Conservation (phyloP, 2,888 invertebrate genomes). For the Tridacna gigas region DNA sequence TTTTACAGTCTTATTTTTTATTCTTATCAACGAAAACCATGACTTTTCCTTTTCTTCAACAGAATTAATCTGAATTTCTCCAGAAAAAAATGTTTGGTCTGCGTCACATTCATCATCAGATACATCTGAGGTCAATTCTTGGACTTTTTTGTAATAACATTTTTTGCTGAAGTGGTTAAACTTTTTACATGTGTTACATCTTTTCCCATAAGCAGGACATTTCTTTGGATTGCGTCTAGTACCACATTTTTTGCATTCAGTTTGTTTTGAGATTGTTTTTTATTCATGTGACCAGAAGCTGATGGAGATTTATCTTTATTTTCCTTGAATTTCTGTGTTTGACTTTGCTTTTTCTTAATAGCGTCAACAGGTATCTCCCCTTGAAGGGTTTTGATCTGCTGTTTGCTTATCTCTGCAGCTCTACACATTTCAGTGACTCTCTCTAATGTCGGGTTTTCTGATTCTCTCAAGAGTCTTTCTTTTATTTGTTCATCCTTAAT, state of each 20-base stretch:
- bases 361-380: neutral
- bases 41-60: neutral
- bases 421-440: conserved; percentile 43
- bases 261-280: neutral
- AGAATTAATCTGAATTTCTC: conserved; percentile 11
- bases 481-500: neutral
- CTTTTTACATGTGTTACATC: conserved; percentile 25
- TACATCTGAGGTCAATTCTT: neutral
- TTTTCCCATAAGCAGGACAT: conserved; percentile 56
- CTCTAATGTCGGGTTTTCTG: conserved; percentile 28
- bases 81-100: neutral
- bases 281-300: neutral
- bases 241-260: conserved; percentile 37
- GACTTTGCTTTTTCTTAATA: neutral
- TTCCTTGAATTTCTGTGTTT: neutral
- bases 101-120: neutral
- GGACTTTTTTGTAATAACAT: neutral
- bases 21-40: conserved; percentile 32
- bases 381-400: conserved; percentile 28
- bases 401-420: conserved; percentile 43
- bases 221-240: conserved; percentile 13
- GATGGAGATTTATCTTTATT: neutral
- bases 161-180: conserved; percentile 39
- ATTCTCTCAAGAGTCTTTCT: conserved; percentile 35
- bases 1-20: conserved; percentile 27